Percentiles rank a stretch among this genome's conserved stretches.
These are phyloP conservation scores for Pygoscelis antarcticus DNA, from an alignment of 2,113 vertebrate species.

Conservation along the genomic window DNA sequence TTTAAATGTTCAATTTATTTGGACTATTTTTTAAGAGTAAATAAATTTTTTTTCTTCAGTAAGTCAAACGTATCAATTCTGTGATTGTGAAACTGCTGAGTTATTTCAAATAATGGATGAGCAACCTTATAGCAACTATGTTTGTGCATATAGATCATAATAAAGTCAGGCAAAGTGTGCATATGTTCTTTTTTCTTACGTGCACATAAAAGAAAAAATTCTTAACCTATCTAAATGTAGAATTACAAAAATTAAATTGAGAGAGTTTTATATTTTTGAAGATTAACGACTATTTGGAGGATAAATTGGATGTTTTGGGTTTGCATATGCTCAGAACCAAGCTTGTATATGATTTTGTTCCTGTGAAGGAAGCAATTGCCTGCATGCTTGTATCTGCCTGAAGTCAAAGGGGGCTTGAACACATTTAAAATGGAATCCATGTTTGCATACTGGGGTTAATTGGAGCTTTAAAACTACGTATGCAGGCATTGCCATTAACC, in stretches of 20 bases:
- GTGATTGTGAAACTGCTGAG: not conserved
- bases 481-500: not conserved
- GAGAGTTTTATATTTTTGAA: not conserved
- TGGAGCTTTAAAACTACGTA: not conserved
- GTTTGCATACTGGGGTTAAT: not conserved
- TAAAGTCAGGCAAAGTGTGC: not conserved
- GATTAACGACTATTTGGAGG: not conserved
- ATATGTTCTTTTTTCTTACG: not conserved
- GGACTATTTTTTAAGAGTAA: slow-evolving; percentile 32
- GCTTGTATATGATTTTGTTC: not conserved
- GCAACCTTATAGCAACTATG: not conserved
- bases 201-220: not conserved
- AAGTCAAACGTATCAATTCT: not conserved
- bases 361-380: not conserved
- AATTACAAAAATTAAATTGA: not conserved
- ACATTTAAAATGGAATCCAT: not conserved
- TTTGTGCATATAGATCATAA: not conserved
- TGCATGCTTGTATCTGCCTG: not conserved
- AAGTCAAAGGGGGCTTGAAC: not conserved
- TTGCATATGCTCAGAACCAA: not conserved
- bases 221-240: not conserved
- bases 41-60: not conserved
- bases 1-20: not conserved
- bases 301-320: not conserved
- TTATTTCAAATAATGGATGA: not conserved